Conservation (phyloP, 1,140 invertebrate species). For the Drosophila auraria region DNA sequence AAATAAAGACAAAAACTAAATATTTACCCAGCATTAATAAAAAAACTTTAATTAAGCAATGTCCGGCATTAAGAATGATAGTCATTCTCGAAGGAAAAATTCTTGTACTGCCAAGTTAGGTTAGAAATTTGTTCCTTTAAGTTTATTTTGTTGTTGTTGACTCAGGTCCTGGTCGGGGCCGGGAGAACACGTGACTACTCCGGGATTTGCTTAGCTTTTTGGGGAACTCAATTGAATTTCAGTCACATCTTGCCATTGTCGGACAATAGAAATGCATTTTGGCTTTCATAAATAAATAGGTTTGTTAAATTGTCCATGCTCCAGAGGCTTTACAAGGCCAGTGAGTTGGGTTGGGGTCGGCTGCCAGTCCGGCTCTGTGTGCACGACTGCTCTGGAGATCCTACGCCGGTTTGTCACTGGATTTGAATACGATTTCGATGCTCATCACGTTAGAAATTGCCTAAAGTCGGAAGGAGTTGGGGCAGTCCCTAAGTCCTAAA, state of each 20-base stretch:
- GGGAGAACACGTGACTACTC: conserved; percentile 52
- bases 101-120: neutral
- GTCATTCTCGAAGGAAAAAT: neutral
- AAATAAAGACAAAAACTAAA: neutral
- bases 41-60: conserved; percentile 1
- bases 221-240: conserved; percentile 68
- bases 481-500: neutral
- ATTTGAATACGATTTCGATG: conserved; percentile 72
- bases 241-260: conserved; percentile 59
- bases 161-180: conserved; percentile 13
- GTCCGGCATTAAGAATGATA: neutral
- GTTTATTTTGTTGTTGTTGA: conserved; percentile 29
- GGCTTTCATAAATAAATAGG: conserved; percentile 77
- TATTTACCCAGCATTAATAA: neutral
- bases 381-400: conserved; percentile 35
- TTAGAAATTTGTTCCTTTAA: conserved; percentile 19
- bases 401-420: conserved; percentile 65
- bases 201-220: conserved; percentile 53
- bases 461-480: conserved; percentile 23
- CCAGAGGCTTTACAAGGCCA: conserved; percentile 13
- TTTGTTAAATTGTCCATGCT: conserved; percentile 71
- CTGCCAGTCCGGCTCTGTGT: conserved; percentile 5
- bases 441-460: conserved; percentile 67
- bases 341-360: neutral
- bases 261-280: conserved; percentile 64